Evolutionary conservation across 2,888 invertebrate genomes (phyloP).

Genomic region (Cephus rjabovi): DNA sequence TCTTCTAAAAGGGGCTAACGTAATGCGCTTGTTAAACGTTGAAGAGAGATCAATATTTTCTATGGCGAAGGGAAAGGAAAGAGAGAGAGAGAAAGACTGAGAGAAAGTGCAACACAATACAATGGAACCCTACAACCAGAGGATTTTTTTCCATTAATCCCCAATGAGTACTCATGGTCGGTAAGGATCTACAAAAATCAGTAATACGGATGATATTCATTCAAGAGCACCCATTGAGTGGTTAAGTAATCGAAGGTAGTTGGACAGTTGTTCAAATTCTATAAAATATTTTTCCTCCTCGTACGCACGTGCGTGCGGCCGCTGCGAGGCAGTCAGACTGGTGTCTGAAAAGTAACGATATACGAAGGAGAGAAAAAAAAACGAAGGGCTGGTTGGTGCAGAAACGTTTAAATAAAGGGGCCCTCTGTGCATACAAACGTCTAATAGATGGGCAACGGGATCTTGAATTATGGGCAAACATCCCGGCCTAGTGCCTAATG

Average conservation of each 20-base stretch:
- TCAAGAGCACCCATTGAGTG: too few species aligned
- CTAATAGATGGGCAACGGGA: slow-evolving; percentile 55
- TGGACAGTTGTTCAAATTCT: too few species aligned
- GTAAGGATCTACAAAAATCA: too few species aligned
- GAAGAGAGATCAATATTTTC: slow-evolving; percentile 21
- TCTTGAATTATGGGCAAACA: slow-evolving; percentile 53
- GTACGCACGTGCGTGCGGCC: too few species aligned
- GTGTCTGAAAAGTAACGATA: too few species aligned
- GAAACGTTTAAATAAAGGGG: slow-evolving; percentile 41
- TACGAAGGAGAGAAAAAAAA: slow-evolving; percentile 30
- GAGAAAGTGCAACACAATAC: slow-evolving; percentile 33
- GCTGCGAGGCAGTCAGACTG: too few species aligned
- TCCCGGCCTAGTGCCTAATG: slow-evolving; percentile 37
- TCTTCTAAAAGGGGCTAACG: slow-evolving; percentile 61
- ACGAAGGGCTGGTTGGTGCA: not conserved
- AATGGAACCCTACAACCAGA: too few species aligned
- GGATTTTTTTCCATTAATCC: too few species aligned
- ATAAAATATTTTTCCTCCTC: too few species aligned
- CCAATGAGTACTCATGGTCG: too few species aligned
- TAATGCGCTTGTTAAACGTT: slow-evolving; percentile 60
- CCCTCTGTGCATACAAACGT: slow-evolving; percentile 29
- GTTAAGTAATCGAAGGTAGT: too few species aligned
- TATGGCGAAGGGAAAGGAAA: not conserved
- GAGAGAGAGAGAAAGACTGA: slow-evolving; percentile 25
- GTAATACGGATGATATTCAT: too few species aligned